Base-by-base conservation (phyloP, 1,140 invertebrate genomes). In the Drosophila athabasca region DNA sequence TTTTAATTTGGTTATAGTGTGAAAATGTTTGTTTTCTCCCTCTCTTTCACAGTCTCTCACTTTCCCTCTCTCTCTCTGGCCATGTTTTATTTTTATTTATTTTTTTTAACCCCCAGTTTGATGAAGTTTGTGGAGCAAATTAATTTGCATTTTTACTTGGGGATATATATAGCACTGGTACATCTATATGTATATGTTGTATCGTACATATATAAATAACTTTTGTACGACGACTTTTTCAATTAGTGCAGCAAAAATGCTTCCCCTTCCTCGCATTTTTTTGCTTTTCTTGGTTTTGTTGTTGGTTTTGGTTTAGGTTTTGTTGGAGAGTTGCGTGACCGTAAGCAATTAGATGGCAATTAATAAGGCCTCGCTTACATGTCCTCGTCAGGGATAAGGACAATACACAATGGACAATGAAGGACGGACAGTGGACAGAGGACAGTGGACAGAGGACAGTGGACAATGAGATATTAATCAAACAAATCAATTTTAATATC, bases 1-100 rank as follows among this genome's bases (percentile, higher is more conserved):
- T 84, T 84, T 84, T 84, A 84, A 84, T 84, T 84, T 85, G 81
- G 80, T 84, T 84, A 84, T 85, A 78, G 80, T 85, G 81, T 84
- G 77, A 85, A 84, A 84, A 80, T 85, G 81, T 84, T 85, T 80
- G 66, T 61, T 82, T 61, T 26, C 62, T 65, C 29, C 58, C 31
- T 64, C 45, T 45, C 43, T 31, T 22, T 39, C 35, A 39, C 35
- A 39, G 11, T 39, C 8, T 11, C 52, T 8, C 35, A 1, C 35
- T 39, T 1, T 39, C 35, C 5, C 35, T 11, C 52, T 7, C 11
- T 39, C 35, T 39, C 35, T 5, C 35, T 39, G 2, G 2, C 29
- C 7, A 2, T 31, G 39, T 44, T 49, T 19, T 19, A 19, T 19
- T 19, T 19, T 19, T 19, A 19, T 19, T 19, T 19, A 22, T 48